Conservation (phyloP, 2,888 invertebrate species). For the Lapara coniferarum region DNA sequence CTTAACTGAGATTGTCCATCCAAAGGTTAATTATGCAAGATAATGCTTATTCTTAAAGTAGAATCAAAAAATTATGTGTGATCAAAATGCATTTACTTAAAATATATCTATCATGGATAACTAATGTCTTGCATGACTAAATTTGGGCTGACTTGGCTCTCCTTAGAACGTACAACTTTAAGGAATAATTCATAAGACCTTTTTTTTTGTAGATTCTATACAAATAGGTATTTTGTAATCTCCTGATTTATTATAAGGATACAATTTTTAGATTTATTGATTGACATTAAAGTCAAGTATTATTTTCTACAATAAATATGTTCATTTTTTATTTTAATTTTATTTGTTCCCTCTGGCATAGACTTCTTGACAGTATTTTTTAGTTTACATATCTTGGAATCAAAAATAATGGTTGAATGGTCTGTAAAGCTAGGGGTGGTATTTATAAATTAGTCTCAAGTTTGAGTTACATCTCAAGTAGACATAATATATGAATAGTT, state of each 20-base stretch:
- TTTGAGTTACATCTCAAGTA: too few species aligned
- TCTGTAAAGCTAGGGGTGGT: constrained; percentile 40
- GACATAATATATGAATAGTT: too few species aligned
- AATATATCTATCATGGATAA: constrained; percentile 2
- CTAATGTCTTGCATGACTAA: constrained; percentile 65
- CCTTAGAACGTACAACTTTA: constrained; percentile 80
- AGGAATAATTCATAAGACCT: constrained; percentile 78
- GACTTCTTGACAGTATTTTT: neutral
- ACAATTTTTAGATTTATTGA: constrained; percentile 69
- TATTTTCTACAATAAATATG: constrained; percentile 79
- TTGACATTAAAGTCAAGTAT: constrained; percentile 75
- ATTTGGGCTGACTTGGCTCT: constrained; percentile 73
- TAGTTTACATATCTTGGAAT: neutral
- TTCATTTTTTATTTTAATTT: constrained; percentile 61
- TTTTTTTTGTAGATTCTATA: constrained; percentile 78
- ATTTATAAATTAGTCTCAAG: too few species aligned
- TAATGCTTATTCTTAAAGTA: constrained; percentile 43
- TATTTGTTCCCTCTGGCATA: constrained; percentile 52
- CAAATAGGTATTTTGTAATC: constrained; percentile 80
- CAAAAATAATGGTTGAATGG: constrained; percentile 36
- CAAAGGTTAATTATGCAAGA: constrained; percentile 70
- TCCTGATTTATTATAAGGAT: constrained; percentile 73
- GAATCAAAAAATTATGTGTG: constrained; percentile 46
- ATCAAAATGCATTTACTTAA: constrained; percentile 64
- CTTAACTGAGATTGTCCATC: constrained; percentile 67